phyloP scores from a whole-genome alignment of 2,797 vertebrate genomes.

The Arnoldichthys spilopterus region DNA sequence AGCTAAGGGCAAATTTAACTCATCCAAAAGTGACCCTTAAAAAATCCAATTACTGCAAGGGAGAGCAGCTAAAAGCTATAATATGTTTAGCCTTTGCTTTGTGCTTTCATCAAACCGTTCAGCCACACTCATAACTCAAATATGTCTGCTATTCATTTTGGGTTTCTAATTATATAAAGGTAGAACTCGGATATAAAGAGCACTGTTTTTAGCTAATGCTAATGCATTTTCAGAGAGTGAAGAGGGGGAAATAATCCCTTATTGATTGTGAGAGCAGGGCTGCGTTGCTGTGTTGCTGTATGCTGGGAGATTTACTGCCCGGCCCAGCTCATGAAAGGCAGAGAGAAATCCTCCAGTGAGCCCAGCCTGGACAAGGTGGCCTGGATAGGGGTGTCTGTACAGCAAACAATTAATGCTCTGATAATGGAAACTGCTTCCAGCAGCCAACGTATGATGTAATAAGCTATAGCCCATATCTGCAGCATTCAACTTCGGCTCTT shows the following conservation, averaged over 20 bases:
- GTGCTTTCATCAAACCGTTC: conserved; percentile 20
- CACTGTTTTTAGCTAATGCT: conserved; percentile 26
- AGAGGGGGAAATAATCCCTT: conserved; percentile 43
- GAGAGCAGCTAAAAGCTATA: conserved; percentile 14
- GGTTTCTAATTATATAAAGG: conserved; percentile 46
- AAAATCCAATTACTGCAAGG: conserved; percentile 22
- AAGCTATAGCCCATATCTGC: conserved; percentile 14
- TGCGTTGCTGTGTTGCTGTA: not conserved
- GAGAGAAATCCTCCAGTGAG: conserved; percentile 40
- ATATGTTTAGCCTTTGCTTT: conserved; percentile 24
- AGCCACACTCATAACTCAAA: conserved; percentile 34
- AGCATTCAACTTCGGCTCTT: conserved; percentile 2
- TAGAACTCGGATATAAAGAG: conserved; percentile 35
- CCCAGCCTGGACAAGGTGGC: conserved; percentile 7
- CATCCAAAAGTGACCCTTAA: not conserved
- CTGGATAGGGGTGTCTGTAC: not conserved
- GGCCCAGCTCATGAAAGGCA: conserved; percentile 46
- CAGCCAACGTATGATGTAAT: conserved; percentile 25
- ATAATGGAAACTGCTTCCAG: conserved; percentile 36
- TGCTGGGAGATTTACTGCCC: conserved; percentile 46
- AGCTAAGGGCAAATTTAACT: conserved; percentile 13
- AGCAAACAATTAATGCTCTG: conserved; percentile 36
- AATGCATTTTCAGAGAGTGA: conserved; percentile 41
- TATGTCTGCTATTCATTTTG: conserved; percentile 29
- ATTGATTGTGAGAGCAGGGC: conserved; percentile 51